Percentiles rank a stretch among this genome's conserved stretches.
These are phyloP conservation scores for Aradophagus sp. DNA, from an alignment of 1,140 invertebrate species.

Conservation along the genomic window DNA sequence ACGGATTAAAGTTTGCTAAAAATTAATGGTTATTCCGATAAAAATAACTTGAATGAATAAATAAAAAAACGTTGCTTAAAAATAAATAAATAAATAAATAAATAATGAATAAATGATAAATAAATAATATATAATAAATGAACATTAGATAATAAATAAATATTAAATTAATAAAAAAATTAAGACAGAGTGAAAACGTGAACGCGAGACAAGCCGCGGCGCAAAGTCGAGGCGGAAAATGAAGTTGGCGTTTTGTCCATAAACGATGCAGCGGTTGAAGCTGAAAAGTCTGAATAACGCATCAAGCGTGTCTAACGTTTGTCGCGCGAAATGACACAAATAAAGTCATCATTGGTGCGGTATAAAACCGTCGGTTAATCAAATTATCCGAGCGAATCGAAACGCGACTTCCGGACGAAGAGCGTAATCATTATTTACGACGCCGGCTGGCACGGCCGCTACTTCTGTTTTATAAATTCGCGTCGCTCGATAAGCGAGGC, in stretches of 20 bases:
- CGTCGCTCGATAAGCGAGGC: conserved; percentile 48
- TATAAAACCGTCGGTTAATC: conserved; percentile 54
- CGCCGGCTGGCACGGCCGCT: conserved; percentile 28
- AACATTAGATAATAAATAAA: no score
- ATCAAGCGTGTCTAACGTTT: conserved; percentile 11
- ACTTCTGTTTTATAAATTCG: conserved; percentile 55
- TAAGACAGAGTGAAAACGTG: no score
- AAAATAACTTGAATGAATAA: no score
- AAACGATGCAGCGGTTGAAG: conserved; percentile 17
- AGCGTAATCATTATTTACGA: conserved; percentile 55
- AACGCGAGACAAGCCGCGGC: no score
- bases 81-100: no score
- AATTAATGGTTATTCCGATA: no score
- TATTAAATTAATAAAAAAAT: no score
- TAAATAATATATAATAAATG: no score
- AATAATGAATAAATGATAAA: no score
- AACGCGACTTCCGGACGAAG: conserved; percentile 47
- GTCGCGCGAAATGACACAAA: conserved; percentile 33
- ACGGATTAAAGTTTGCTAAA: no score
- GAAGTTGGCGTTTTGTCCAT: neutral
- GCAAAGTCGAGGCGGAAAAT: no score
- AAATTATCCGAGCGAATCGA: conserved; percentile 58
- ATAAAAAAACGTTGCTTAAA: no score
- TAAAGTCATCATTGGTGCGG: conserved; percentile 48
- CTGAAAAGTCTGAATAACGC: conserved; percentile 27